Evolutionary conservation across 2,113 vertebrate genomes (phyloP), one percentile per base, ranked within the genome.

Genomic region (Willisornis vidua): DNA sequence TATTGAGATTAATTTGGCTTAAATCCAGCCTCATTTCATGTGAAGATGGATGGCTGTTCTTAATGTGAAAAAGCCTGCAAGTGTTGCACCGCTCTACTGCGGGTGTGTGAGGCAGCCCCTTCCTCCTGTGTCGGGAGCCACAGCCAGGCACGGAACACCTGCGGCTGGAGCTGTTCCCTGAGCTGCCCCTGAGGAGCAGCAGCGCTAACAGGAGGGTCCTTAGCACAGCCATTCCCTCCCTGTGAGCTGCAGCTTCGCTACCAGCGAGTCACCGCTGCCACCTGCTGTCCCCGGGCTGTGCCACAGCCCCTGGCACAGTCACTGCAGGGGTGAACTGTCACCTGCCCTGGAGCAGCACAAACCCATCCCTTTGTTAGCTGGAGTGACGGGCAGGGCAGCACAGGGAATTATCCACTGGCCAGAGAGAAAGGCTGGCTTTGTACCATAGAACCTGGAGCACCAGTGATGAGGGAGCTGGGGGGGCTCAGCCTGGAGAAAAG

Each of bases 161-260:
- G 3, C 51, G 23, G 41, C n/a, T 3, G 0, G 43, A 29, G 15
- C 1, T 28, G 6, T 57, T 31, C 14, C 12, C 33, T 4, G 54
- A 37, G 6, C 35, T 3, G 48, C 41, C 35, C 4, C 61, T 41
- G 26, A 7, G 9, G 4, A 14, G 63, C 55, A 37, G 58, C 75
- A 20, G 35, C 61, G 0, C 1, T 3, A 6, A 0, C 4, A 20
- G 1, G n/a, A 10, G 19, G 4, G 12, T 13, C 20, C 63, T 25
- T 7, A 9, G 23, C 20, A 15, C 29, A 14, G 46, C 10, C 6
- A 1, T 6, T 6, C 52, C 17, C 23, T 3, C 4, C 4, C 14
- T 3, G 31, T 33, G 55, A 57, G 26, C 65, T 4, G 85, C 63
- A 5, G 74, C 48, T 5, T 1, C 33, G 15, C 33, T 28, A 66